These are phyloP conservation scores for Amphipoea oculea DNA, from an alignment of 2,888 invertebrate genomes.

Conservation along the genomic window DNA sequence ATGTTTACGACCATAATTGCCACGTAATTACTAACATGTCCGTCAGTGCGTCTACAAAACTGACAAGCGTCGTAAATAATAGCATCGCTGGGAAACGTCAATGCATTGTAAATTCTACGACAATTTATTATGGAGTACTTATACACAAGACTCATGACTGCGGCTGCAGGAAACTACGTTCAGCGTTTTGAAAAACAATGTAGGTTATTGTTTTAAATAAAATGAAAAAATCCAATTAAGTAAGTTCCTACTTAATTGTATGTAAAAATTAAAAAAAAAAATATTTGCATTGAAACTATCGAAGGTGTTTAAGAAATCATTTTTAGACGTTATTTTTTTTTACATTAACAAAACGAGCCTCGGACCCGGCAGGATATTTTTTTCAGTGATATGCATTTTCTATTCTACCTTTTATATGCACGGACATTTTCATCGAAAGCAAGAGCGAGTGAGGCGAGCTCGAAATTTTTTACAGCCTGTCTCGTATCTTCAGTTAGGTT, in stretches of 20 bases:
- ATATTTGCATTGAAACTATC: not conserved
- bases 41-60: slow-evolving; percentile 21
- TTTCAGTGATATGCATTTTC: too few relatives aligned
- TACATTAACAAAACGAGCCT: too few relatives aligned
- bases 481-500: too few relatives aligned
- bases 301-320: not conserved
- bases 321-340: not conserved
- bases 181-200: not conserved
- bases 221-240: not conserved
- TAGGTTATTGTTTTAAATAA: not conserved
- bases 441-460: too few relatives aligned
- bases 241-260: not conserved
- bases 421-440: too few relatives aligned
- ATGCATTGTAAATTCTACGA: slow-evolving; percentile 29
- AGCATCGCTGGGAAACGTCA: slow-evolving; percentile 9
- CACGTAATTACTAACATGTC: slow-evolving; percentile 36
- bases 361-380: too few relatives aligned
- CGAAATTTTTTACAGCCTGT: too few relatives aligned
- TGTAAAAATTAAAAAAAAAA: not conserved
- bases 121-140: slow-evolving; percentile 16
- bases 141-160: not conserved
- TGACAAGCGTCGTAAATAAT: slow-evolving; percentile 34
- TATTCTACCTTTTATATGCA: too few relatives aligned
- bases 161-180: not conserved
- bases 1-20: slow-evolving; percentile 20